Base-by-base conservation (phyloP, 2,888 invertebrate genomes). In the Sarcophaga caerulescens region DNA sequence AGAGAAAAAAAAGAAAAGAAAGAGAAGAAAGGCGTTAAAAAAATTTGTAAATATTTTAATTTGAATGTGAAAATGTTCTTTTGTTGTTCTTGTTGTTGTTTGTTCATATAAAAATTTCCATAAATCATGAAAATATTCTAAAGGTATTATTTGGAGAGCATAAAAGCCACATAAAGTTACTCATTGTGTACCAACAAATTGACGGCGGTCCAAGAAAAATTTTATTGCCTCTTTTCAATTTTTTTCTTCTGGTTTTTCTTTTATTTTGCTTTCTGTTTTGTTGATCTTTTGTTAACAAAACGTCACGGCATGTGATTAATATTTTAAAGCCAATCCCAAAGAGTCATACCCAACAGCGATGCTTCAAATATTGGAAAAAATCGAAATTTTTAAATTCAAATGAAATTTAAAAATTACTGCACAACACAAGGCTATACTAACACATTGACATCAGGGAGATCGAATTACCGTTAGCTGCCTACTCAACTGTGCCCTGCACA, bases 101-200 rank as follows among this genome's bases (percentile, higher is more conserved):
- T 52, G n/a, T 66, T 65, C 62, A 52, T 52, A 62, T 47, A 62
- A 81, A 78, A 52, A 81, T 81, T 79, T 84, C 81, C 74, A 86
- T 84, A 86, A 84, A 86, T 84, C 81, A 78, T 81, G 60, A 12
- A 60, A 84, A 86, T 74, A 83, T 75, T 78, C 69, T 80, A 70
- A 74, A 70, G 70, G n/a, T 44, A 77, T 69, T 77, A 77, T 3
- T 3, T 52, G 21, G 57, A 60, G n/a, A 68, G 69, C 14, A 78
- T 14, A 57, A 21, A 57, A 35, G 14, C 35, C 10, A 19, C 17
- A 52, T 45, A 60, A 68, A 57, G 52, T 66, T 60, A 44, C 19
- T 59, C 59, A 52, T 17, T 63, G 52, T n/a, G 52, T 14, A 1
- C 17, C 17, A 35, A 69, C 52, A 69, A 69, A 69, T 47, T 69